These are phyloP conservation scores for Aleiodes leptofemur DNA, from an alignment of 2,888 invertebrate species.

Conservation along the genomic window DNA sequence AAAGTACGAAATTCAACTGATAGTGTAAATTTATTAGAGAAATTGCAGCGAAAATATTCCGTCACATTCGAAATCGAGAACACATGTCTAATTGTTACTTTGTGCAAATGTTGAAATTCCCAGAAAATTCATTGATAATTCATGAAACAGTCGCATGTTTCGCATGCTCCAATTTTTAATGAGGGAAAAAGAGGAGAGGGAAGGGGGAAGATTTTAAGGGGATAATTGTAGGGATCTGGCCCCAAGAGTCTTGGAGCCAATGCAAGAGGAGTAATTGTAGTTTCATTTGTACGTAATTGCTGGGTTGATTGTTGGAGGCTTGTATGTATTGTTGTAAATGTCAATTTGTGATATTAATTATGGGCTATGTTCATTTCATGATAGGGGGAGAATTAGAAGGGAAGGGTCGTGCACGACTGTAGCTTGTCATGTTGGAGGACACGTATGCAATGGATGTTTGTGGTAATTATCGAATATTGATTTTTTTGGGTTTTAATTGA, in stretches of 20 bases:
- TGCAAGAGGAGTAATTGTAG: slow-evolving; percentile 14
- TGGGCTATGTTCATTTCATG: slow-evolving; percentile 2
- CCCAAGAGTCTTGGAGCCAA: neutral
- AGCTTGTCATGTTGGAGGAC: slow-evolving; percentile 3
- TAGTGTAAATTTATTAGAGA: neutral
- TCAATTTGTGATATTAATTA: slow-evolving; percentile 37
- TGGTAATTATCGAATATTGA: slow-evolving; percentile 9
- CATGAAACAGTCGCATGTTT: neutral
- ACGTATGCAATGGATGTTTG: neutral
- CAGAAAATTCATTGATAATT: neutral
- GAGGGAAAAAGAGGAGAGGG: too few relatives aligned
- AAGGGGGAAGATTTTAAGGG: neutral
- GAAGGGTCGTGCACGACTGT: slow-evolving; percentile 5
- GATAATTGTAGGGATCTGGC: neutral
- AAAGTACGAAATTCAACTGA: neutral
- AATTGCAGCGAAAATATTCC: too few relatives aligned
- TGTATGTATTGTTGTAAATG: slow-evolving; percentile 27
- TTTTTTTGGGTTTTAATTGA: neutral
- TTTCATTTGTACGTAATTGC: neutral
- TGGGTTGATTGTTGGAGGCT: neutral
- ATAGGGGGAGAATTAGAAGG: slow-evolving; percentile 8
- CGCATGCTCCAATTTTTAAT: neutral
- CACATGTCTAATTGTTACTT: slow-evolving; percentile 14
- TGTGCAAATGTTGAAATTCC: slow-evolving; percentile 1
- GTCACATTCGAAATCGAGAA: neutral